A percentile compares a stretch with the other conserved stretches of the same genome.
phyloP scores from a whole-genome alignment of 1,140 invertebrate species.

The Leptonema lineaticorne region DNA sequence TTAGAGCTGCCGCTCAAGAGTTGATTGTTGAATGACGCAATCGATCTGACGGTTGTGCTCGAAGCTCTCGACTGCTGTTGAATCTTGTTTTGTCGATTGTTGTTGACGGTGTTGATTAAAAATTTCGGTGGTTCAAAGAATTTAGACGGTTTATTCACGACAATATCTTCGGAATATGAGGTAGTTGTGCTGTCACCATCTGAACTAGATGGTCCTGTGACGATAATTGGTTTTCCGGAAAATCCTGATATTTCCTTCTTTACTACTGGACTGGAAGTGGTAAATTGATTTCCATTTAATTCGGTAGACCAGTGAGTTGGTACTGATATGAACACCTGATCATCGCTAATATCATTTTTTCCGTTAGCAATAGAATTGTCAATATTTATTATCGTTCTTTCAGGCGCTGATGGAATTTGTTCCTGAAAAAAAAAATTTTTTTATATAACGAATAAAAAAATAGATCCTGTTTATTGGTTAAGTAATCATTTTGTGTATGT shows the following conservation, averaged over 20 bases:
- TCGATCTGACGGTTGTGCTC: conserved; percentile 39
- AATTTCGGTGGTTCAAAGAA: conserved; percentile 33
- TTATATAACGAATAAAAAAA: background rate
- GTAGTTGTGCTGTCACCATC: background rate
- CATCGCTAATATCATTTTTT: conserved; percentile 37
- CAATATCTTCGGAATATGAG: background rate
- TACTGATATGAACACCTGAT: conserved; percentile 18
- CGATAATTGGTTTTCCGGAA: conserved; percentile 34
- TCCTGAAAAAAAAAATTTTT: conserved; percentile 9
- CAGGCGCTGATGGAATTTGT: background rate
- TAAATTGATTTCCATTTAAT: conserved; percentile 23
- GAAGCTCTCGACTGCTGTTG: conserved; percentile 12
- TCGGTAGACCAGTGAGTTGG: conserved; percentile 41
- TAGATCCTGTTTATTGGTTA: too few relatives aligned
- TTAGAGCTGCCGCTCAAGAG: conserved; percentile 15
- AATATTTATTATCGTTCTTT: background rate
- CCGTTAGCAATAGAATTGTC: conserved; percentile 35
- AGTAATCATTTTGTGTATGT: too few relatives aligned
- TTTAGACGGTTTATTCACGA: conserved; percentile 29
- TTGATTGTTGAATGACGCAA: conserved; percentile 39
- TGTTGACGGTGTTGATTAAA: background rate
- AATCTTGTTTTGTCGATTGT: background rate
- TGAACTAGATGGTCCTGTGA: conserved; percentile 22
- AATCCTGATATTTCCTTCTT: conserved; percentile 14
- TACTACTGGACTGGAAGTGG: conserved; percentile 23